A percentile compares a stretch with the other conserved stretches of the same genome.
Evolutionary conservation across 2,888 invertebrate species (phyloP).

Genomic region (Aphidius colemani): DNA sequence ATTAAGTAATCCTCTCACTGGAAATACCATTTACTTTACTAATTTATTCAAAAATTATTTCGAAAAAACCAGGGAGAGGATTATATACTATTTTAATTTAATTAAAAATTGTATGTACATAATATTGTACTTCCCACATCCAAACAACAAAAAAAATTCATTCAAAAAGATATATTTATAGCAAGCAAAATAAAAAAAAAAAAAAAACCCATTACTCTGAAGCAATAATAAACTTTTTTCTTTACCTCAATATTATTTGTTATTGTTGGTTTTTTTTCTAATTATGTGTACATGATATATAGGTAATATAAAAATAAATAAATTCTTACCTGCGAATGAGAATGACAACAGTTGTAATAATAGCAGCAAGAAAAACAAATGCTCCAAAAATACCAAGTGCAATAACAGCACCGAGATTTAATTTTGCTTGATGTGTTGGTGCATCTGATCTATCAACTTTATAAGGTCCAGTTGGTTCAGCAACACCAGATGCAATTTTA

Average conservation of each 20-base stretch:
- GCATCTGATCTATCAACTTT: constrained; percentile 56
- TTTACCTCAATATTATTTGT: constrained; percentile 7
- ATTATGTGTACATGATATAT: too few species aligned
- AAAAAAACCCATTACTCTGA: neutral
- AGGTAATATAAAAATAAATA: constrained; percentile 4
- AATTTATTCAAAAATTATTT: too few species aligned
- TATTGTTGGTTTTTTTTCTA: too few species aligned
- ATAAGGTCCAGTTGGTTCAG: constrained; percentile 65
- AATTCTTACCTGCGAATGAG: constrained; percentile 79
- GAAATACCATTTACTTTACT: too few species aligned
- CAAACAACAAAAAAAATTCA: neutral
- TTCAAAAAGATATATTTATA: constrained; percentile 3
- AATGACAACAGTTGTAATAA: constrained; percentile 86
- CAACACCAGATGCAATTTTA: constrained; percentile 51
- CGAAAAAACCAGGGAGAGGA: too few species aligned
- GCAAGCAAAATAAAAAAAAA: neutral
- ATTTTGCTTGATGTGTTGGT: constrained; percentile 64
- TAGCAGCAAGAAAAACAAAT: constrained; percentile 85
- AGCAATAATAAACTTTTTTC: constrained; percentile 11
- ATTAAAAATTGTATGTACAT: neutral
- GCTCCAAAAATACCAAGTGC: constrained; percentile 90
- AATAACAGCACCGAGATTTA: constrained; percentile 86
- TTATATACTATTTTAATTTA: too few species aligned
- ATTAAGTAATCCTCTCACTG: too few species aligned
- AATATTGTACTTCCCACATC: too few species aligned